Evolutionary conservation across 2,888 invertebrate species (phyloP).

Genomic region (Clepsis dumicolana): DNA sequence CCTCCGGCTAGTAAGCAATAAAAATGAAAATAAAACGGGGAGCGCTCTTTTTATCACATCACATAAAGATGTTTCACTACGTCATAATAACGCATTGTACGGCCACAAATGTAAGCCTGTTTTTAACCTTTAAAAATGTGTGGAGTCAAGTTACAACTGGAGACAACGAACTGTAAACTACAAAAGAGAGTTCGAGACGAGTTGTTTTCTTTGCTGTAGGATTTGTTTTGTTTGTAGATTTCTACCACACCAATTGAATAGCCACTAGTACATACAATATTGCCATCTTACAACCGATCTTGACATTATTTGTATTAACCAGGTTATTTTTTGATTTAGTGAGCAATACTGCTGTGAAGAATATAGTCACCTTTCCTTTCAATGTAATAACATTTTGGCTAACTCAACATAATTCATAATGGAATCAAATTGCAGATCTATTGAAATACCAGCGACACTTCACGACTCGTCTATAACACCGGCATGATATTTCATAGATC

Average conservation of each 20-base stretch:
- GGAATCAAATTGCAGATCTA: not conserved
- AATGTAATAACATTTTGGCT: not conserved
- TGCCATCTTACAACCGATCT: too few relatives aligned
- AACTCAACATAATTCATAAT: too few relatives aligned
- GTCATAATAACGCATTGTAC: slow-evolving; percentile 37
- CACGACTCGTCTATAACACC: slow-evolving; percentile 56
- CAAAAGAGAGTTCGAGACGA: not conserved
- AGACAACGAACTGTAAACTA: not conserved
- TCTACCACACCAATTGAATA: too few relatives aligned
- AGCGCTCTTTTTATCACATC: slow-evolving; percentile 35
- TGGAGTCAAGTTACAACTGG: slow-evolving; percentile 17
- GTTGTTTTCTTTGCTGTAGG: not conserved
- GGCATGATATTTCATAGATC: slow-evolving; percentile 65
- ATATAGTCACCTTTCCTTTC: too few relatives aligned
- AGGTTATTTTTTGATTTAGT: too few relatives aligned
- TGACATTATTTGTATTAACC: too few relatives aligned
- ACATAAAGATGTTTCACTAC: slow-evolving; percentile 38
- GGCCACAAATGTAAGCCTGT: slow-evolving; percentile 2
- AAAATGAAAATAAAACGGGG: slow-evolving; percentile 38
- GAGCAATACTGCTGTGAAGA: too few relatives aligned
- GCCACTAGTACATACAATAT: too few relatives aligned
- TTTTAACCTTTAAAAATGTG: slow-evolving; percentile 6
- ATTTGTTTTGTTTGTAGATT: not conserved
- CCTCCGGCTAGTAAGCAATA: slow-evolving; percentile 37
- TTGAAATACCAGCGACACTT: slow-evolving; percentile 48